Evolutionary conservation across 2,888 invertebrate genomes (phyloP).

Genomic region (Calliopum simillimum): DNA sequence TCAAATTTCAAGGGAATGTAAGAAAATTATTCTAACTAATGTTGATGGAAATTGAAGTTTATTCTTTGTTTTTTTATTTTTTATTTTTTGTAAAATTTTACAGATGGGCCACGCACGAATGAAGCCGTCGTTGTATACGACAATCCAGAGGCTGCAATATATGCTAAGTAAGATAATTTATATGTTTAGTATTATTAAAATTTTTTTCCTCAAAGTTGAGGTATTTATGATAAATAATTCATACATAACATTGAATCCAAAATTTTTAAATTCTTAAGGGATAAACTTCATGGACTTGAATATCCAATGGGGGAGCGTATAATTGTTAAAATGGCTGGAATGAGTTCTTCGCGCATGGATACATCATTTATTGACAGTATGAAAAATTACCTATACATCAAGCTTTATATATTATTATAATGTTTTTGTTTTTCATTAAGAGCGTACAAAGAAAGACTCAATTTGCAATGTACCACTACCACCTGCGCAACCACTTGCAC

Average conservation of each 20-base stretch:
- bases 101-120: slow-evolving; percentile 64
- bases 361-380: slow-evolving; percentile 63
- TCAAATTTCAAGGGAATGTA: slow-evolving; percentile 69
- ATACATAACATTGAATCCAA: no score
- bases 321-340: slow-evolving; percentile 69
- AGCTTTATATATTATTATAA: no score
- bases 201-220: no score
- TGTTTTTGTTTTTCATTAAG: slow-evolving; percentile 40
- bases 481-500: slow-evolving; percentile 73
- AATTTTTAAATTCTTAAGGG: slow-evolving; percentile 70
- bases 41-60: background rate
- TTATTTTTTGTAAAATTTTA: slow-evolving; percentile 14
- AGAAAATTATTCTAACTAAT: slow-evolving; percentile 31
- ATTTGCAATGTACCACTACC: slow-evolving; percentile 80
- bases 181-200: no score
- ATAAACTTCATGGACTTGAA: slow-evolving; percentile 91
- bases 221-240: no score
- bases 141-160: slow-evolving; percentile 75
- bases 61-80: background rate
- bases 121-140: slow-evolving; percentile 79
- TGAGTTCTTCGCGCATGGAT: slow-evolving; percentile 61
- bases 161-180: slow-evolving; percentile 64
- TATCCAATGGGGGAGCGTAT: slow-evolving; percentile 89
- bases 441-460: slow-evolving; percentile 63
- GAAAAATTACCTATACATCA: slow-evolving; percentile 13